Conservation (phyloP, 2,888 invertebrate genomes). For the Rhagonycha lutea region DNA sequence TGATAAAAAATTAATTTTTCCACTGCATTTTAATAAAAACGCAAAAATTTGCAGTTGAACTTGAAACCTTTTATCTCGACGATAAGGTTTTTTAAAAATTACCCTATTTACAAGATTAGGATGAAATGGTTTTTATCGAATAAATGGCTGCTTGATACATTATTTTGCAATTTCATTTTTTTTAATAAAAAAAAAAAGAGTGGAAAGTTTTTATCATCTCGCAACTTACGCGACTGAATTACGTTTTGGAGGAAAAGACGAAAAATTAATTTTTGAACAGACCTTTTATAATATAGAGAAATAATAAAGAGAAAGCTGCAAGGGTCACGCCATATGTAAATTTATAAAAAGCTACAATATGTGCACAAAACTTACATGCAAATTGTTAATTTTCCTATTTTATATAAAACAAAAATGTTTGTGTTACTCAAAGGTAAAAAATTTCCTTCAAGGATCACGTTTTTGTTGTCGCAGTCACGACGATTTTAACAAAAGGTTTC, state of each 20-base stretch:
- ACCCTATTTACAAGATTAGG: constrained; percentile 43
- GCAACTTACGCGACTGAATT: neutral
- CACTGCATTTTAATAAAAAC: constrained; percentile 32
- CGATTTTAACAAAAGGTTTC: constrained; percentile 28
- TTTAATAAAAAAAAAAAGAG: neutral
- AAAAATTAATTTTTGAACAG: neutral
- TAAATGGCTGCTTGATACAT: neutral
- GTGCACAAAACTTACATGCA: neutral
- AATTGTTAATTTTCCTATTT: neutral
- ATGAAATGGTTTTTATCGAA: constrained; percentile 41
- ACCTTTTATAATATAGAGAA: neutral
- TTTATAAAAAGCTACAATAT: constrained; percentile 8
- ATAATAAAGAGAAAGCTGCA: constrained; percentile 13
- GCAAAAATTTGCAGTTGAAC: constrained; percentile 38
- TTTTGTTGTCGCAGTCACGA: neutral
- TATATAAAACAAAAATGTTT: neutral
- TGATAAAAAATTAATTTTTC: constrained; percentile 41
- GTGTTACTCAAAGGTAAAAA: neutral
- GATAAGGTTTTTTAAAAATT: constrained; percentile 41
- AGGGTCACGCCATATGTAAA: constrained; percentile 13
- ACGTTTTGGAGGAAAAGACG: neutral
- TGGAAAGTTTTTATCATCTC: neutral
- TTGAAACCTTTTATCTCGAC: constrained; percentile 47
- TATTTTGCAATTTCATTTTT: constrained; percentile 1
- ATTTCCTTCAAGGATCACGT: neutral